These are phyloP conservation scores for Hololepta plana DNA, from an alignment of 2,888 invertebrate genomes.

Conservation along the genomic window DNA sequence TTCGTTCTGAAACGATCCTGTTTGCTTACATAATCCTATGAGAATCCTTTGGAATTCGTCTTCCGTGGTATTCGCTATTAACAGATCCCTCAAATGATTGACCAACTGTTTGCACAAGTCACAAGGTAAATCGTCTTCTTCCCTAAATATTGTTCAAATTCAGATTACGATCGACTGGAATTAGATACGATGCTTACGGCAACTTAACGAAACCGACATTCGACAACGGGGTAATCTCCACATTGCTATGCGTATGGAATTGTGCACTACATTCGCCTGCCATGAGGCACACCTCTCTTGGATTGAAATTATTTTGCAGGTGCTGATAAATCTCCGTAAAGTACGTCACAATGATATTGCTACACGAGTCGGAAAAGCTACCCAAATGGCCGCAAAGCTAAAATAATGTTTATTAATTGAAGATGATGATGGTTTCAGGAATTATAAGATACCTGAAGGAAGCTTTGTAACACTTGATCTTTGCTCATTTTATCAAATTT, in stretches of 20 bases:
- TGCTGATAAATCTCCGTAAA: conserved; percentile 52
- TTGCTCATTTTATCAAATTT: conserved; percentile 34
- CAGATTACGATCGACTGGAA: background rate
- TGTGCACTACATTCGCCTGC: conserved; percentile 53
- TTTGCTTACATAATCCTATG: conserved; percentile 65
- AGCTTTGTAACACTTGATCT: conserved; percentile 35
- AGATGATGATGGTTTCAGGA: conserved; percentile 5
- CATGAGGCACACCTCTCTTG: conserved; percentile 52
- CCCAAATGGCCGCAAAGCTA: conserved; percentile 48
- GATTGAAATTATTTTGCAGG: conserved; percentile 39
- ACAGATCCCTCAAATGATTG: conserved; percentile 55
- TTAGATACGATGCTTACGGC: background rate
- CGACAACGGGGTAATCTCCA: conserved; percentile 36
- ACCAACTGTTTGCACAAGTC: conserved; percentile 74
- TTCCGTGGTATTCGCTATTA: conserved; percentile 74
- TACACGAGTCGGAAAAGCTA: conserved; percentile 64
- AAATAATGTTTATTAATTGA: conserved; percentile 9
- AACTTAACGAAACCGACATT: conserved; percentile 32
- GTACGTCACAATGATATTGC: conserved; percentile 51
- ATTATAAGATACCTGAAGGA: conserved; percentile 29
- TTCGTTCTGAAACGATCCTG: conserved; percentile 50
- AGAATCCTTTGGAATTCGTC: conserved; percentile 60
- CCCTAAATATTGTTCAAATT: conserved; percentile 2
- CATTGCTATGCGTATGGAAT: conserved; percentile 44
- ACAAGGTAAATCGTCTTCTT: conserved; percentile 50